Base-by-base conservation (phyloP, 2,888 invertebrate species). In the Agrilus cyanescens region DNA sequence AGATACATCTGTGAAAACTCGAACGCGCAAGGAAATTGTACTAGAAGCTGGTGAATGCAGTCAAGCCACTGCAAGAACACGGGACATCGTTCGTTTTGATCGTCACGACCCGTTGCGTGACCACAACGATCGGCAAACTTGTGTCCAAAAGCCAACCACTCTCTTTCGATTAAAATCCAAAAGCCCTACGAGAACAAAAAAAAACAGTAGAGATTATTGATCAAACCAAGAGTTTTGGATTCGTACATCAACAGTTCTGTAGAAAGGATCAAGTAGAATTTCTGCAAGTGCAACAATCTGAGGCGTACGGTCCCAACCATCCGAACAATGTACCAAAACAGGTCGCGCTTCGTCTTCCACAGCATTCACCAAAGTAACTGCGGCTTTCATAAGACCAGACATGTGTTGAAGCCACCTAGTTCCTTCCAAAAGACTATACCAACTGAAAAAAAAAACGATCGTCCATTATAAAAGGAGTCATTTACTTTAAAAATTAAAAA, bases 271-370 rank as follows among this genome's bases (percentile, higher is more conserved):
- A 32, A 96, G 74, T 58, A 96, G 71, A 33, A 97, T 73, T 67
- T 96, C 86, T 12, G 93, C 90, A 40, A 96, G 74, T 32, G 95
- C 87, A 12, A 91, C 89, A 51, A 98, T 86, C 71, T 98, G 97
- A 36, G 97, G 90, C 43, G 97, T 98, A 52, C 97, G 77, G 70
- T 98, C 97, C 97, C 97, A 97, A 37, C 97, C 97, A 70, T 97
- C 97, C 3, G 94, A 94, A 68, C 97, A 97, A 67, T 97, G 97
- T 8, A 98, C 94, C 47, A 98, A 72, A 41, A 94, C 96, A 6
- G 95, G 91, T 38, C 90, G 76, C 13, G 80, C 85, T 46, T 87
- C 85, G 39, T 76, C 74, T 54, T 85, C 83, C 46, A 91, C 80
- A 1, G 86, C 84, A 46, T 82, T 82, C 4, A 84, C 85, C 30